Conservation (phyloP, 2,888 invertebrate species). For the Isoperla grammatica region DNA sequence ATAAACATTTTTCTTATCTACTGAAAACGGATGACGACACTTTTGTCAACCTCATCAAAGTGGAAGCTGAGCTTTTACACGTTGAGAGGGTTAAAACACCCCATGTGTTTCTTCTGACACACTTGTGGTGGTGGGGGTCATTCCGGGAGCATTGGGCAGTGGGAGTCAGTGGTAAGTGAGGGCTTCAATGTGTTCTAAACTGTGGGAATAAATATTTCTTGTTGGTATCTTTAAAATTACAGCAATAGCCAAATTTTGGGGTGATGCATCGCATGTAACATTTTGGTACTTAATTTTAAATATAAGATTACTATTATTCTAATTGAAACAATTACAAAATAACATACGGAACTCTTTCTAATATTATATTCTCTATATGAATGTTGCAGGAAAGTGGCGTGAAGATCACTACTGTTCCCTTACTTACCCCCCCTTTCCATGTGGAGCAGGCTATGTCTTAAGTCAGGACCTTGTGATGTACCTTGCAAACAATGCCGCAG, state of each 20-base stretch:
- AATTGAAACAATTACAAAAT: too few species aligned
- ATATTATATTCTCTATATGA: too few species aligned
- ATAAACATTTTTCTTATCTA: slow-evolving; percentile 29
- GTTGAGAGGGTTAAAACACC: background rate
- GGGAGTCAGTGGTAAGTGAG: too few species aligned
- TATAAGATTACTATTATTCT: too few species aligned
- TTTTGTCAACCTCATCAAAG: slow-evolving; percentile 32
- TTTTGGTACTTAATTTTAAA: too few species aligned
- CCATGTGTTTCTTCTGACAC: background rate
- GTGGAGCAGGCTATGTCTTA: slow-evolving; percentile 36
- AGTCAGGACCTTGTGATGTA: slow-evolving; percentile 26
- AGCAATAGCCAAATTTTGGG: too few species aligned
- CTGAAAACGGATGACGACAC: slow-evolving; percentile 37
- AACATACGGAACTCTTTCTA: too few species aligned
- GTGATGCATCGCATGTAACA: too few species aligned
- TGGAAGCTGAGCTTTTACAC: slow-evolving; percentile 18
- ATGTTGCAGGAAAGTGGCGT: slow-evolving; percentile 34
- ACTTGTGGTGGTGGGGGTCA: slow-evolving; percentile 34
- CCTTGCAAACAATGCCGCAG: slow-evolving; percentile 21
- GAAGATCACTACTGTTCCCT: slow-evolving; percentile 30
- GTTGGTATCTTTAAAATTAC: too few species aligned
- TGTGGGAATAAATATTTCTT: too few species aligned
- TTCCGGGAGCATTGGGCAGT: slow-evolving; percentile 34
- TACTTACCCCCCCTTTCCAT: slow-evolving; percentile 36
- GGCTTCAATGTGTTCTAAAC: too few species aligned